Percentiles rank a stretch among this genome's conserved stretches.
Conservation (phyloP, 2,797 vertebrate species). For the Sebastes hubbsi region DNA sequence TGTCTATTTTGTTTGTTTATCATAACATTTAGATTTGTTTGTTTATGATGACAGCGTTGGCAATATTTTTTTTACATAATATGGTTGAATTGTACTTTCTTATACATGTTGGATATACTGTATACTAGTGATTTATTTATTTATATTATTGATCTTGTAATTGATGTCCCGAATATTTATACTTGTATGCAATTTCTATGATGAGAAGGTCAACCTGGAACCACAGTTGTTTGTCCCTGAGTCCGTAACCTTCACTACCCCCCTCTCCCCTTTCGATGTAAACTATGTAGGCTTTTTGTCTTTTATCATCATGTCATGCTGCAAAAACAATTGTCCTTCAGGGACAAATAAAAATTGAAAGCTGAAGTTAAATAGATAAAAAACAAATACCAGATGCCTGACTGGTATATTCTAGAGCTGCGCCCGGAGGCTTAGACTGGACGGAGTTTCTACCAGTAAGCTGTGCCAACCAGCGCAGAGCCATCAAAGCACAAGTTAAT, state of each 20-base stretch:
- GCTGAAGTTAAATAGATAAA: background rate
- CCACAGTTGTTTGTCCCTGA: too few relatives aligned
- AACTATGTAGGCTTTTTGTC: background rate
- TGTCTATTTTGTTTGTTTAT: background rate
- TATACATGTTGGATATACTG: background rate
- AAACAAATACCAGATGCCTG: background rate
- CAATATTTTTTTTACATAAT: background rate
- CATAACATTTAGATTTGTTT: background rate
- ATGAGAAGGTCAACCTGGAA: too few relatives aligned
- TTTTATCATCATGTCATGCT: background rate
- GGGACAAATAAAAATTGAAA: background rate
- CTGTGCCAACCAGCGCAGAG: background rate
- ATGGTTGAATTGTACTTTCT: background rate
- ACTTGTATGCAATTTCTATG: too few relatives aligned
- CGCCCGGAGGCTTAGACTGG: background rate
- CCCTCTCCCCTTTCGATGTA: background rate
- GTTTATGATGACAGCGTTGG: background rate
- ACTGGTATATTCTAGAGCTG: background rate
- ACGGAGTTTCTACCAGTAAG: background rate
- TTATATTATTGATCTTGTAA: too few relatives aligned
- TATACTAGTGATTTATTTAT: too few relatives aligned
- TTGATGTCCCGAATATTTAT: too few relatives aligned
- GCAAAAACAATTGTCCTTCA: background rate
- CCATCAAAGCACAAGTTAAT: conserved; percentile 7
- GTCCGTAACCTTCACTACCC: too few relatives aligned